These are phyloP conservation scores for Muntiacus reevesi DNA, from an alignment of 2,113 vertebrate genomes.

Conservation along the genomic window DNA sequence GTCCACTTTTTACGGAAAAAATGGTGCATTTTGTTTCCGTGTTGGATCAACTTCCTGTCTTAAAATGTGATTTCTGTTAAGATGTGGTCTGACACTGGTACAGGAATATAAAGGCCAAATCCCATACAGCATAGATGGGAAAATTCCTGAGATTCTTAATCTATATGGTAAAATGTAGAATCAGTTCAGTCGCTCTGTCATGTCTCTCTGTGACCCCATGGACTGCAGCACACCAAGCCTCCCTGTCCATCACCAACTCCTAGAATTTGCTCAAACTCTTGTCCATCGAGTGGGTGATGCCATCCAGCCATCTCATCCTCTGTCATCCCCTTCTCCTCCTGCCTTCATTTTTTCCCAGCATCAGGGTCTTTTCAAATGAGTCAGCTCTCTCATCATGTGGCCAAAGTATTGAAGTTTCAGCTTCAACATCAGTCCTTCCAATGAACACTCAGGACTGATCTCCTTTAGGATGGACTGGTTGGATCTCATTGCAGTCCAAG, in stretches of 20 bases:
- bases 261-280: neutral
- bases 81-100: neutral
- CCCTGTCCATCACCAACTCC: neutral
- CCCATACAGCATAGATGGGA: neutral
- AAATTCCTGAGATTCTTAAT: neutral
- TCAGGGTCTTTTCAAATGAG: neutral
- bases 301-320: neutral
- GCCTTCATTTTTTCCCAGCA: neutral
- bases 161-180: neutral
- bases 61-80: neutral
- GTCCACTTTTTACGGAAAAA: neutral
- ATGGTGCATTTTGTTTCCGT: neutral
- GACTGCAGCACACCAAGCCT: neutral
- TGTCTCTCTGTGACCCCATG: neutral
- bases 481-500: neutral
- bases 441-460: neutral
- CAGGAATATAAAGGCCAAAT: neutral
- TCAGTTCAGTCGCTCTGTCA: rapidly evolving
- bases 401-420: neutral
- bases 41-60: neutral
- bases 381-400: neutral
- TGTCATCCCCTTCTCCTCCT: neutral
- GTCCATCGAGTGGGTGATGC: neutral
- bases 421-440: neutral
- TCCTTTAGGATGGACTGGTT: neutral